Evolutionary conservation across 2,888 invertebrate genomes (phyloP).

Genomic region (Mallateleia sp.): DNA sequence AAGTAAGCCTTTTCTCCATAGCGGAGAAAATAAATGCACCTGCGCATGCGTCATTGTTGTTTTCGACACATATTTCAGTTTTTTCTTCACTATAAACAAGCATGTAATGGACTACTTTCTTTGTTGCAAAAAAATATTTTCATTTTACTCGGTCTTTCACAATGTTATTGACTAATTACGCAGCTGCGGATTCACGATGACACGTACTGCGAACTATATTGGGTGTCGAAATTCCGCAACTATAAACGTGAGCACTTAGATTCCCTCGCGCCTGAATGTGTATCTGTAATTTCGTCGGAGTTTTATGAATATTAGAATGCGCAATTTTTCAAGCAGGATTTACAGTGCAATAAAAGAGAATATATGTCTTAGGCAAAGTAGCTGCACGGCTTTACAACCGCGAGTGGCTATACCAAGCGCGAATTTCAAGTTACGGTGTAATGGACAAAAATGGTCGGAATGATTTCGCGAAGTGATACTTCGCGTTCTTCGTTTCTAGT

Average conservation of each 20-base stretch:
- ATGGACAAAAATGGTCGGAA: slow-evolving; percentile 33
- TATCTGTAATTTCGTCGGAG: slow-evolving; percentile 14
- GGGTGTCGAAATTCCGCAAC: slow-evolving; percentile 41
- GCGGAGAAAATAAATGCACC: no score
- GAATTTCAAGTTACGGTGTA: slow-evolving; percentile 25
- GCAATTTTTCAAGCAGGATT: slow-evolving; percentile 31
- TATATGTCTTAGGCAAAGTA: slow-evolving; percentile 34
- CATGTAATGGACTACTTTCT: no score
- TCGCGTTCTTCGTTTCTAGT: neutral
- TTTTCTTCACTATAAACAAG: no score
- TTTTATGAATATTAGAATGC: slow-evolving; percentile 38
- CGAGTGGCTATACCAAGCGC: slow-evolving; percentile 31
- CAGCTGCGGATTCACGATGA: slow-evolving; percentile 19
- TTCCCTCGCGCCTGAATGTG: slow-evolving; percentile 17
- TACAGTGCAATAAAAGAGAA: slow-evolving; percentile 46
- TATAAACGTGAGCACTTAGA: slow-evolving; percentile 25
- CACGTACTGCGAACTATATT: slow-evolving; percentile 35
- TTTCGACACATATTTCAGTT: no score
- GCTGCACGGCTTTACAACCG: slow-evolving; percentile 9
- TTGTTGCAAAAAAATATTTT: no score
- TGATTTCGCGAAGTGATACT: slow-evolving; percentile 22
- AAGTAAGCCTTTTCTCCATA: no score
- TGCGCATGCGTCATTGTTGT: no score
- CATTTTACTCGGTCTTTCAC: neutral
- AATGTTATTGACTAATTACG: slow-evolving; percentile 32